phyloP scores from a whole-genome alignment of 2,113 vertebrate species.

The Perccottus glenii region DNA sequence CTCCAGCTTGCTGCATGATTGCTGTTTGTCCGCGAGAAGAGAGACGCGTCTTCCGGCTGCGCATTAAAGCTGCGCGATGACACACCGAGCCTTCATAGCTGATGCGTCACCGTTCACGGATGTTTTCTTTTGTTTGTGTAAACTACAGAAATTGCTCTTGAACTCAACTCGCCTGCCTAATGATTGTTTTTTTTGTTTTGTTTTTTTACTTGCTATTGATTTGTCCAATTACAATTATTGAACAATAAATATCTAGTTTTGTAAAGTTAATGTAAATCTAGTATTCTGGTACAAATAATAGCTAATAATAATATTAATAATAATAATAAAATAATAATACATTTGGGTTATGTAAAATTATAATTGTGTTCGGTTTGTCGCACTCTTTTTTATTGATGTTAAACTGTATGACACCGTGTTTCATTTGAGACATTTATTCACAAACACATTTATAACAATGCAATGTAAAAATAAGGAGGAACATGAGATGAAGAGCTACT shows the following conservation, averaged over 20 bases:
- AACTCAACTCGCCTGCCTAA: too few relatives aligned
- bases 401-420: conserved; percentile 28
- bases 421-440: conserved; percentile 69
- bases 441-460: conserved; percentile 74
- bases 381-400: not conserved
- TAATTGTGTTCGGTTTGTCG: not conserved
- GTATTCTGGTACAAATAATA: not conserved
- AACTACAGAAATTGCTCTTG: too few relatives aligned
- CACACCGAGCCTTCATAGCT: not conserved
- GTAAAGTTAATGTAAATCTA: too few relatives aligned
- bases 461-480: conserved; percentile 55
- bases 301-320: conserved; percentile 9
- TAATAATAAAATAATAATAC: not conserved
- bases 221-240: too few relatives aligned
- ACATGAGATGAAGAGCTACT: conserved; percentile 61
- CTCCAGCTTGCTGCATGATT: not conserved
- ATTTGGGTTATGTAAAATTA: not conserved
- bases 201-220: too few relatives aligned
- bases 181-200: too few relatives aligned
- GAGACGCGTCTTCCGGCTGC: conserved; percentile 40
- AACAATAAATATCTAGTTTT: too few relatives aligned
- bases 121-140: too few relatives aligned
- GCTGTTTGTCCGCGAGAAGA: not conserved
- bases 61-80: conserved; percentile 36
- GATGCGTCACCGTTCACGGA: too few relatives aligned